Evolutionary conservation across 2,113 vertebrate species (phyloP).

Genomic region (Eidolon helvum): DNA sequence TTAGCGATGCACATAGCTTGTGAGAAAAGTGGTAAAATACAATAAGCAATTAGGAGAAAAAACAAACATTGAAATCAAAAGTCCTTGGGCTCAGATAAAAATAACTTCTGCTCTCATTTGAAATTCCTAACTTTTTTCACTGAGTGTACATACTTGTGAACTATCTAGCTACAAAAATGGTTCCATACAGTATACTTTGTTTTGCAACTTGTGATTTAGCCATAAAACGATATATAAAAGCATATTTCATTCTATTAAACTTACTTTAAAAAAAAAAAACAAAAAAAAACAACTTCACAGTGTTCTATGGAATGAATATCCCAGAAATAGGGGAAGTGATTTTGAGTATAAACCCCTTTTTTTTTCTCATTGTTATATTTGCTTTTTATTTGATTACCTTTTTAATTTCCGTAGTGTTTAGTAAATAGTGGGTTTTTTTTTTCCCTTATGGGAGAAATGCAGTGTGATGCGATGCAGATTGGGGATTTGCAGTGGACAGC

Average conservation of each 20-base stretch:
- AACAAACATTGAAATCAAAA: background rate
- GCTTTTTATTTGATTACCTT: background rate
- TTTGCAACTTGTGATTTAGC: background rate
- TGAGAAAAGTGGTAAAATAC: background rate
- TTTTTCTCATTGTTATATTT: background rate
- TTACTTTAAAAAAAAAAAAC: background rate
- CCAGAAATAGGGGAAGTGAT: background rate
- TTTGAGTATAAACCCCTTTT: background rate
- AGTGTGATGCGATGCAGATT: background rate
- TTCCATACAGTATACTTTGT: background rate
- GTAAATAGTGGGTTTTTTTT: background rate
- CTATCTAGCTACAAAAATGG: background rate
- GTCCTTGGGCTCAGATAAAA: background rate
- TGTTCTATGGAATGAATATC: background rate
- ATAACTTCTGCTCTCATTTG: background rate
- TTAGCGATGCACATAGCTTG: background rate
- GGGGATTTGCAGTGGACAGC: background rate
- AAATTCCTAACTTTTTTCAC: background rate
- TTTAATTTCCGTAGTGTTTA: background rate
- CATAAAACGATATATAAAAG: background rate
- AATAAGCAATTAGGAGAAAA: background rate
- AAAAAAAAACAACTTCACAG: background rate
- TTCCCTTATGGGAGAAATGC: background rate
- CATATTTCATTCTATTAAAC: background rate
- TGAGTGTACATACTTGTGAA: background rate